Percentiles rank a stretch among this genome's conserved stretches.
Evolutionary conservation across 2,797 vertebrate species (phyloP).

Genomic region (Hybognathus amarus): DNA sequence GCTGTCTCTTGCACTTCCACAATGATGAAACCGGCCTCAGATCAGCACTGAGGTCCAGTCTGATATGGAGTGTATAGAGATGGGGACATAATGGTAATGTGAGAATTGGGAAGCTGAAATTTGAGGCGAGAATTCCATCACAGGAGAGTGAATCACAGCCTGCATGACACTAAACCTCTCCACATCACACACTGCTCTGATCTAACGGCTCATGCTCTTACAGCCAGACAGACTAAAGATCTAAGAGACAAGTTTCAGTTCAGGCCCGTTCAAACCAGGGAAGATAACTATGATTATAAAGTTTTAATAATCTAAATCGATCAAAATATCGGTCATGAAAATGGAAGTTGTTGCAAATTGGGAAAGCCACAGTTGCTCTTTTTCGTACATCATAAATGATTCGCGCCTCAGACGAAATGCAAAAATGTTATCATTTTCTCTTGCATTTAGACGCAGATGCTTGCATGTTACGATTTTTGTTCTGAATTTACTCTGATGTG

Average conservation of each 20-base stretch:
- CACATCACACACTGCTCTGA: constrained; percentile 51
- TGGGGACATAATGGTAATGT: constrained; percentile 73
- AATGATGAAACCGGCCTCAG: neutral
- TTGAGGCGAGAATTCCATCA: constrained; percentile 69
- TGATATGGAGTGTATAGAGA: constrained; percentile 60
- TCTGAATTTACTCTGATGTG: too few species aligned
- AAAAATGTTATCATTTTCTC: neutral
- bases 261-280: neutral
- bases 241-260: constrained; percentile 4
- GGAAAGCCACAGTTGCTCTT: neutral
- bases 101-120: constrained; percentile 68
- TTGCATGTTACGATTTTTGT: too few species aligned
- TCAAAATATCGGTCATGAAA: neutral
- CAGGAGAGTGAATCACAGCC: constrained; percentile 72
- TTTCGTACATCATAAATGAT: neutral
- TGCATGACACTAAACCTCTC: constrained; percentile 70
- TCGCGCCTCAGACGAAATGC: neutral
- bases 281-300: neutral
- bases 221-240: constrained; percentile 55
- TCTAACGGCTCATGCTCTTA: constrained; percentile 70
- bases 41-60: constrained; percentile 10
- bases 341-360: neutral
- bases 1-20: neutral
- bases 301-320: neutral
- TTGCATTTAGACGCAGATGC: neutral